Base-by-base conservation (phyloP, 1,140 invertebrate species). In the Scaptomyza hsui region DNA sequence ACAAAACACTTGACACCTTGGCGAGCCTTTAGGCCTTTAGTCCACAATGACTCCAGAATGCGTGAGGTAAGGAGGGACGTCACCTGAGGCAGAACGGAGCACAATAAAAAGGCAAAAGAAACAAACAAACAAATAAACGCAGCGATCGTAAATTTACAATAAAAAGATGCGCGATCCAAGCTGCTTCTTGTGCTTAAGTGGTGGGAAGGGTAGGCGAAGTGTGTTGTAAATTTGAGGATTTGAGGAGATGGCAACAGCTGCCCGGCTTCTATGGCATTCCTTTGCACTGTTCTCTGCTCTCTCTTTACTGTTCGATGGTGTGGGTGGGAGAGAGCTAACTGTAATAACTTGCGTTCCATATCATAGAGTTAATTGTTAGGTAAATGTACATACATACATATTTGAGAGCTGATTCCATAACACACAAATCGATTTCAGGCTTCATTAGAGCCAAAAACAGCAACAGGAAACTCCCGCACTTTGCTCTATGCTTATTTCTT, bases 371-470 rank as follows among this genome's bases (percentile, higher is more conserved):
- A 37, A 70, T 47, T 72, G 59, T 7, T 3, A 15, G 55, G n/a
- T 26, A 63, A 24, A 39, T 68, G 39, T 53, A 15, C 24, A 5
- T 24, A 24, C n/a, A n/a, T n/a, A n/a, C n/a, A n/a, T n/a, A 9
- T 6, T 44, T 26, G 47, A 53, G 59, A 53, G 59, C 57, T 60
- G 39, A 35, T 55, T 68, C 57, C 62, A 37, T n/a, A 35, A n/a
- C 26, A n/a, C 12, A 73, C 60, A 85, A 82, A 85, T 86, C 82
- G 82, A 86, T 86, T 86, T 86, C 78, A 88, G 82, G 82, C 82
- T 88, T 82, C 82, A 86, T 86, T 86, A 72, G 77, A 45, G 60
- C 60, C 65, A 49, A n/a, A n/a, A n/a, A n/a, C 62, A 75, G 67
- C 78, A 9, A 86, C 81, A 86, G 82, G 82, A 86, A 86, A 86